Percentiles rank a stretch among this genome's conserved stretches.
Evolutionary conservation across 2,797 vertebrate species (phyloP).

Genomic region (Eupleurogrammus muticus): DNA sequence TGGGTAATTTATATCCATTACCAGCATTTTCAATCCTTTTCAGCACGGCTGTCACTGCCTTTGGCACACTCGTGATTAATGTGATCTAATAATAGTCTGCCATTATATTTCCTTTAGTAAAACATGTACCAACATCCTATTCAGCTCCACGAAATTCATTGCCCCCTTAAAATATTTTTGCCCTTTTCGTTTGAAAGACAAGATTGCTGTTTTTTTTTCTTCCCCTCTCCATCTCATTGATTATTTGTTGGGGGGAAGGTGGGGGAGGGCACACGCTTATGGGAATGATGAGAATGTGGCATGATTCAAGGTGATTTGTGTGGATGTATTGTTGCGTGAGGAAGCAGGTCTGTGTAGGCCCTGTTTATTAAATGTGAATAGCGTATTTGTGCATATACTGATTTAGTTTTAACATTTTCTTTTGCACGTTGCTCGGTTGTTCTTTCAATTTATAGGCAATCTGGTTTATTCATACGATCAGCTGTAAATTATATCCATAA

Average conservation of each 20-base stretch:
- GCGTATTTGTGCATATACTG: no score
- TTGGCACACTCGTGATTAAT: slow-evolving; percentile 99
- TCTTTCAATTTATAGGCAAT: neutral
- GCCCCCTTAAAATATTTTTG: slow-evolving; percentile 99
- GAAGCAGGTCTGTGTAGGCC: slow-evolving; percentile 15
- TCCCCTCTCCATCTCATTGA: slow-evolving; percentile 54
- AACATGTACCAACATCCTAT: slow-evolving; percentile 99
- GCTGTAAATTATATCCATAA: neutral
- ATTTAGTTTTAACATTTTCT: neutral
- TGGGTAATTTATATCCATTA: slow-evolving; percentile 99
- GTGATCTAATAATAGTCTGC: slow-evolving; percentile 99
- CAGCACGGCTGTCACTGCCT: slow-evolving; percentile 99
- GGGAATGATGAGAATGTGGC: slow-evolving; percentile 63
- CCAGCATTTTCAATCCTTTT: slow-evolving; percentile 99
- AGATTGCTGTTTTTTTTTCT: slow-evolving; percentile 92
- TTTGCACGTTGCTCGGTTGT: neutral
- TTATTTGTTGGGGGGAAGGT: slow-evolving; percentile 75
- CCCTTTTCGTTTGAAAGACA: slow-evolving; percentile 95
- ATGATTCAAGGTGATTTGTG: slow-evolving; percentile 55
- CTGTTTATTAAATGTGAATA: neutral
- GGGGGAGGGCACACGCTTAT: slow-evolving; percentile 43
- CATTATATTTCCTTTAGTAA: slow-evolving; percentile 99
- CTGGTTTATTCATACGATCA: neutral
- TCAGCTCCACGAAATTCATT: slow-evolving; percentile 99
- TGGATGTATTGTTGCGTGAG: slow-evolving; percentile 13